Base-by-base conservation (phyloP, 2,113 vertebrate genomes). In the Lamprologus speciosus region DNA sequence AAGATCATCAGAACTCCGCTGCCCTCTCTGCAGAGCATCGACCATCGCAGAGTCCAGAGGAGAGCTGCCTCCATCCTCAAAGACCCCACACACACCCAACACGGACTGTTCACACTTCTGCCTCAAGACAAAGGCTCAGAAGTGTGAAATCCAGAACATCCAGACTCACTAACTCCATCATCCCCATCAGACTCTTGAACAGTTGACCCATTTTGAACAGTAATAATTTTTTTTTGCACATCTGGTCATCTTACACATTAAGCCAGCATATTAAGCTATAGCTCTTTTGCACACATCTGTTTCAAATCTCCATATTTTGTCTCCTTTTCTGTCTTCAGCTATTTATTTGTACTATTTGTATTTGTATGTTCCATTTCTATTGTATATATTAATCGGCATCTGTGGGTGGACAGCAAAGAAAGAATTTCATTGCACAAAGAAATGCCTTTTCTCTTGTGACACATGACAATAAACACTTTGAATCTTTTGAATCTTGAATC, bases 121-220 rank as follows among this genome's bases (percentile, higher is more conserved):
- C 53, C 53, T 55, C 21, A 1, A 3, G 53, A 13, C 11, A 0
- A 3, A 55, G 21, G 53, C 0, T 55, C 0, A 13, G 21, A 55
- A 55, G 21, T 14, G 1, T 26, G 21, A 55, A 55, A 55, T 55
- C 54, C 54, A 55, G 54, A 55, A 55, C 54, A 1, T 8, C 54
- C 21, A 26, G 21, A 57, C 54, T 57, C 54, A 57, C 2, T 3
- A 55, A 55, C 54, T 14, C 21, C 21, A 8, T 26, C 54, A 1
- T 26, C 12, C 12, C 31, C 7, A 33, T 33, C 31, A 33, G 31
- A 33, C 7, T 33, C 31, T 33, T 33, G 31, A 33, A 33, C 31
- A 33, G 31, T 1, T 33, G 7, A 33, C 1, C 31, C 3, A 33
- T 33, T 33, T 8, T 33, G 31, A 33, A 33, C 31, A 33, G 31